phyloP scores from a whole-genome alignment of 2,113 vertebrate genomes.

The Struthidea cinerea region DNA sequence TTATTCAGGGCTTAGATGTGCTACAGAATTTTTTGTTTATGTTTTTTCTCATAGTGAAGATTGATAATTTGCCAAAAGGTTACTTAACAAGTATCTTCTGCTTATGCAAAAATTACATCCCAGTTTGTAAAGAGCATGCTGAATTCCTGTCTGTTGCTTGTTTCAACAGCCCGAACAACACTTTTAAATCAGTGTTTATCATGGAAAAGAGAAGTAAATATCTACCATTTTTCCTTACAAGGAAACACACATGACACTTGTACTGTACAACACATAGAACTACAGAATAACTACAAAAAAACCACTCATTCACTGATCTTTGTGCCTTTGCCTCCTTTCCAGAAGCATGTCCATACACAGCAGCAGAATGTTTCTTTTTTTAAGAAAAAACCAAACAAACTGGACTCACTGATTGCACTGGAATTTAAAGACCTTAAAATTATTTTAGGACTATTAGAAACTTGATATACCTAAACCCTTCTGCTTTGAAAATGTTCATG shows the following conservation, averaged over 20 bases:
- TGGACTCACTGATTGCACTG: background rate
- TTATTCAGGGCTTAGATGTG: background rate
- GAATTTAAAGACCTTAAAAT: background rate
- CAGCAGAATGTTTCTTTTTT: background rate
- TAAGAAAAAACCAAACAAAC: background rate
- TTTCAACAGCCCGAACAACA: background rate
- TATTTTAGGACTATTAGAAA: background rate
- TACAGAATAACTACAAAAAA: background rate
- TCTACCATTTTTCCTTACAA: background rate
- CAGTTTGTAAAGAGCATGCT: background rate
- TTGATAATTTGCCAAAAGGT: background rate
- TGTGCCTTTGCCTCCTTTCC: background rate
- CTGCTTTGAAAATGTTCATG: background rate
- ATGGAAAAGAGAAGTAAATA: background rate
- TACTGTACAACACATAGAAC: background rate
- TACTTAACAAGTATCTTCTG: background rate
- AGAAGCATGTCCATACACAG: background rate
- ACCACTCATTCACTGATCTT: background rate
- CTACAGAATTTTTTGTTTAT: background rate
- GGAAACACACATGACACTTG: background rate
- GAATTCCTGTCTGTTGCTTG: background rate
- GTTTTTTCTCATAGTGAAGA: background rate
- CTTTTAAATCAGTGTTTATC: background rate
- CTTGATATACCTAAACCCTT: background rate
- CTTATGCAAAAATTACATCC: background rate